These are phyloP conservation scores for Subacronicta megacephala DNA, from an alignment of 2,888 invertebrate species.

Conservation along the genomic window DNA sequence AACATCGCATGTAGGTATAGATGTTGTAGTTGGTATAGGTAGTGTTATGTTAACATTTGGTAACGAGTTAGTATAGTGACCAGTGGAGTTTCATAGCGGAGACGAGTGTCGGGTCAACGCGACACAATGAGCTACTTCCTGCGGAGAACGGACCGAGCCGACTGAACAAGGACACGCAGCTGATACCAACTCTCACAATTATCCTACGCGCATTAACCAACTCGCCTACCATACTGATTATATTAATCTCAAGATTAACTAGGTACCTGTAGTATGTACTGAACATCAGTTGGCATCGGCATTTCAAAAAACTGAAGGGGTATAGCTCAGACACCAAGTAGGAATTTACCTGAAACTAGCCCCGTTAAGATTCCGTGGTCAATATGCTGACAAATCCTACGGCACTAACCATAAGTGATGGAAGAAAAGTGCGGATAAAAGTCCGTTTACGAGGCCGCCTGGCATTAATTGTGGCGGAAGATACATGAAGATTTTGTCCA, in stretches of 20 bases:
- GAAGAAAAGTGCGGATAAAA: too few species aligned
- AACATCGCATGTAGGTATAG: too few species aligned
- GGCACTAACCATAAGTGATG: too few species aligned
- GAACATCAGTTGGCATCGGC: not conserved
- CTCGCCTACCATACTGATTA: conserved; percentile 13
- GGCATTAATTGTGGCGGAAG: too few species aligned
- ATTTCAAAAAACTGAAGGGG: too few species aligned
- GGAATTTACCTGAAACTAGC: too few species aligned
- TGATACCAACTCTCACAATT: conserved; percentile 70
- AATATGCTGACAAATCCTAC: too few species aligned
- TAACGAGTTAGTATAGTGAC: conserved; percentile 25
- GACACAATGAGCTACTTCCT: conserved; percentile 85
- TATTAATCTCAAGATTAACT: not conserved
- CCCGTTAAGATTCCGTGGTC: too few species aligned
- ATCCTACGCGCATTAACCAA: conserved; percentile 64
- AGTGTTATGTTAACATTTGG: conserved; percentile 49
- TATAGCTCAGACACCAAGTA: too few species aligned
- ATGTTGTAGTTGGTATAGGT: conserved; percentile 39
- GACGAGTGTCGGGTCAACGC: conserved; percentile 84
- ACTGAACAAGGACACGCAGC: conserved; percentile 78
- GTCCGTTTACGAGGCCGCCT: too few species aligned
- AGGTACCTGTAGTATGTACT: not conserved
- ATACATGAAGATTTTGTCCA: too few species aligned
- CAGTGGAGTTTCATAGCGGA: conserved; percentile 51
- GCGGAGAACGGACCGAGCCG: conserved; percentile 68